phyloP scores from a whole-genome alignment of 2,888 invertebrate genomes.

The Synanthedon vespiformis region DNA sequence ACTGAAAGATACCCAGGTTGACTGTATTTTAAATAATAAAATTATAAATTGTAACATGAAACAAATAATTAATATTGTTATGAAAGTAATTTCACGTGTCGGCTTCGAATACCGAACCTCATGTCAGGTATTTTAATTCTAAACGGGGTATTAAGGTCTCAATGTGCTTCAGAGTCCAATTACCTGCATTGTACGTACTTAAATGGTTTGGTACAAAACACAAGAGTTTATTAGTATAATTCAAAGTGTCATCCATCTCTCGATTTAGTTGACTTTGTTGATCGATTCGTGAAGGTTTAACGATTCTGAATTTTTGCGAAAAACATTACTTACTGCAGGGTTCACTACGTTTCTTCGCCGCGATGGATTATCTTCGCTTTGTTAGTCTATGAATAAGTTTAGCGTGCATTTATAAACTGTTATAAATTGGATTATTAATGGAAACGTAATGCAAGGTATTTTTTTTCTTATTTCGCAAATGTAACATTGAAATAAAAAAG shows the following conservation, averaged over 20 bases:
- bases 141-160: conserved; percentile 25
- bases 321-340: no score
- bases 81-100: conserved; percentile 12
- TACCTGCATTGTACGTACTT: conserved; percentile 14
- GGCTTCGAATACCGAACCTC: conserved; percentile 4
- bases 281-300: no score
- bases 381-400: no score
- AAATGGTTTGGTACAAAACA: neutral
- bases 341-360: no score
- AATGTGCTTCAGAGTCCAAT: conserved; percentile 23
- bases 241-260: no score
- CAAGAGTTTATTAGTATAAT: neutral
- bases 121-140: conserved; percentile 24
- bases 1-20: no score
- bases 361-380: no score
- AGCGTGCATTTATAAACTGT: no score
- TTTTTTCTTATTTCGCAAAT: neutral
- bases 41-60: neutral
- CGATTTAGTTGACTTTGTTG: no score
- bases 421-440: no score
- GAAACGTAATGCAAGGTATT: no score
- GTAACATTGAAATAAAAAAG: neutral
- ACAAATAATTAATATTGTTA: neutral
- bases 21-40: neutral
- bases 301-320: no score